A percentile compares a stretch with the other conserved stretches of the same genome.
Conservation (phyloP, 2,888 invertebrate genomes). For the Deroplatys truncata region DNA sequence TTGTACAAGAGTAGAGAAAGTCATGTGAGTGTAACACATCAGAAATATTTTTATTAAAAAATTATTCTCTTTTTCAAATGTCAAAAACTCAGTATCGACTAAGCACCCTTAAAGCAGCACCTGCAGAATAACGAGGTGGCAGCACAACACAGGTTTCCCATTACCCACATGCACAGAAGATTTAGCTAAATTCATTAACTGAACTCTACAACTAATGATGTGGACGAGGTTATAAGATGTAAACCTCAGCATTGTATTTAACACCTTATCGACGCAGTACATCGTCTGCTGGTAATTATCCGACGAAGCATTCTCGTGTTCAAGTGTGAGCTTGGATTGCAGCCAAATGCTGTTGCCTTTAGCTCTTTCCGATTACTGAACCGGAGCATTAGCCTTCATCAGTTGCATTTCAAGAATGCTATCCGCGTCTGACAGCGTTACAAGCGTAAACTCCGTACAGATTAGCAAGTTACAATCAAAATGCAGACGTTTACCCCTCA, state of each 20-base stretch:
- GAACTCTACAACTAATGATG: not conserved
- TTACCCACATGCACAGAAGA: not conserved
- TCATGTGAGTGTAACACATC: no score
- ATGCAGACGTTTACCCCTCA: no score
- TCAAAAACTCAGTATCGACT: no score
- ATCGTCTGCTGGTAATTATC: not conserved
- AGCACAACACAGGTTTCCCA: not conserved
- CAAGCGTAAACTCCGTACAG: not conserved
- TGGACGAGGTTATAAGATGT: not conserved
- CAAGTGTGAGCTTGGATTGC: not conserved
- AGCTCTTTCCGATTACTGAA: not conserved
- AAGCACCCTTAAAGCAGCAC: no score
- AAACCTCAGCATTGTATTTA: not conserved
- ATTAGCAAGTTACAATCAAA: no score
- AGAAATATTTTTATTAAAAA: no score
- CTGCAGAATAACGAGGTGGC: no score
- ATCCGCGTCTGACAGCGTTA: not conserved
- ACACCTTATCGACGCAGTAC: not conserved
- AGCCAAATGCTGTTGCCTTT: not conserved
- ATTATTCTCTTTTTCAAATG: no score
- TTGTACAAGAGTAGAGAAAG: no score
- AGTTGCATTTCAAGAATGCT: no score
- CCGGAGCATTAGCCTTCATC: not conserved
- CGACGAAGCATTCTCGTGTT: not conserved
- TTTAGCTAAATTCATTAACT: not conserved